Evolutionary conservation across 1,140 invertebrate species (phyloP), one percentile per base, ranked within the genome.

Genomic region (Hetaerina americana): DNA sequence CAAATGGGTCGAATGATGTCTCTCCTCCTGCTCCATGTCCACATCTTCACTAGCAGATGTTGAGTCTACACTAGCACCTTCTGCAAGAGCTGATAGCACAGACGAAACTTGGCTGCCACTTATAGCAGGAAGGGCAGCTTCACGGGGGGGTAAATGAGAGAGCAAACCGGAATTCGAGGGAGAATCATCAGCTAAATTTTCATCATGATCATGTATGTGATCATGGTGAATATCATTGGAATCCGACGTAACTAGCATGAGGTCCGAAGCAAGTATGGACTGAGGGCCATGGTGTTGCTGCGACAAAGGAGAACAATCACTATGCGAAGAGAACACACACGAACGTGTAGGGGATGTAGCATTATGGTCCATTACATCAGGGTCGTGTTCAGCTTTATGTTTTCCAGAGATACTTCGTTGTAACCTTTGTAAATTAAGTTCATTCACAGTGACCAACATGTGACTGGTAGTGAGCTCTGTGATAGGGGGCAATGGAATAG

Each of bases 41-140:
- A 57, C 40, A 12, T 57, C 40, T 57, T 57, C 40, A 57, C 40
- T 57, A 57, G 40, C 10, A 10, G 40, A 57, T 3, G 40, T 57
- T 57, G 40, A 57, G 10, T 57, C 40, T 1, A 57, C 40, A 57
- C 40, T 57, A 3, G 22, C 40, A 57, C 40, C 40, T 57, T 57
- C 40, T 18, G 40, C 40, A 18, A 73, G 66, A n/a, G 70, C 70
- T 31, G 40, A 70, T 24, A 73, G 27, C 66, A 73, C 70, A 49
- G 73, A 73, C 5, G 40, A 71, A 49, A 73, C 70, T 69, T 73
- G 73, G 31, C 73, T 73, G 27, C 70, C 66, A 28, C 70, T 71
- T 10, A 73, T 73, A 31, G 70, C 49, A 15, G 73, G 73, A 8
- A 73, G 40, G 6, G 2, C 15, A 26, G 25, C 67, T 24, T 57